Percentiles rank a stretch among this genome's conserved stretches.
Conservation (phyloP, 2,113 vertebrate species). For the Catharus fuscescens region DNA sequence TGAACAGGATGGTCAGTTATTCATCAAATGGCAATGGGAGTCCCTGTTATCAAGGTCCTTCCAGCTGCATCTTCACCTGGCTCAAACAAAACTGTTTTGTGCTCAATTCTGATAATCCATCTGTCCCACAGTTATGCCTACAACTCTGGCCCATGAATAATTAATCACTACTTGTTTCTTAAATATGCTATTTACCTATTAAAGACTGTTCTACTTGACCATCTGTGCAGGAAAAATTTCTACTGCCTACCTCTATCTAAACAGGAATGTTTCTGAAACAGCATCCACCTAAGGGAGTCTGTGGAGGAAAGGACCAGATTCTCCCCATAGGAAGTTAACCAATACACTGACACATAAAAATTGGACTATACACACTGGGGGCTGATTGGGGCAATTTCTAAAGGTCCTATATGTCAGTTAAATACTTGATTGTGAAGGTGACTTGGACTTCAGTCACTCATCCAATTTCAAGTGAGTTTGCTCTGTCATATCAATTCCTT, state of each 20-base stretch:
- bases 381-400: background rate
- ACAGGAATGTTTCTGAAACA: background rate
- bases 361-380: background rate
- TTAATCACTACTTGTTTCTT: background rate
- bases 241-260: background rate
- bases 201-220: background rate
- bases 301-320: background rate
- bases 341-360: background rate
- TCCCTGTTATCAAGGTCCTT: background rate
- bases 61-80: background rate
- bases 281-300: background rate
- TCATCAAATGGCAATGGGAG: background rate
- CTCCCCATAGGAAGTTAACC: background rate
- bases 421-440: background rate
- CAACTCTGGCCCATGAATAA: background rate
- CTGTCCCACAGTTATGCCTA: background rate
- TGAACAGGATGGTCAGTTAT: background rate
- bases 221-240: background rate
- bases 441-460: background rate
- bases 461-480: background rate
- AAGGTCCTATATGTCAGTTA: background rate
- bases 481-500: background rate
- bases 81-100: background rate
- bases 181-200: background rate
- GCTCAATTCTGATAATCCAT: background rate